Evolutionary conservation across 2,113 vertebrate genomes (phyloP).

Genomic region (Microtus oregoni): DNA sequence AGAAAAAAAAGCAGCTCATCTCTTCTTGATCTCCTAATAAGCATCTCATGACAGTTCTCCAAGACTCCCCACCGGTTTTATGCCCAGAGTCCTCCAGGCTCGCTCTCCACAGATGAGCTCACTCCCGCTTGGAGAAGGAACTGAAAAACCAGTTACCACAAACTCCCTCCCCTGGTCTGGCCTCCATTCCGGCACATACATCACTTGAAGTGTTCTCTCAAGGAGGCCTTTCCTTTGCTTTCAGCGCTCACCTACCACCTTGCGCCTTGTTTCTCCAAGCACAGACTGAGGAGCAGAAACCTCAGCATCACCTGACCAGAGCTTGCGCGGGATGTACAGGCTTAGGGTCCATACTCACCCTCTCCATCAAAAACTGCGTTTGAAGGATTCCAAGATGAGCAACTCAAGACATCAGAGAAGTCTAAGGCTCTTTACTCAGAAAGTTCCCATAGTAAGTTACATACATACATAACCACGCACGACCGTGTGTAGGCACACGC

Average conservation of each 20-base stretch:
- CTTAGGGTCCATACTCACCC: background rate
- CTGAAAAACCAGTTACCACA: background rate
- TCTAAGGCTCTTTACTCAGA: background rate
- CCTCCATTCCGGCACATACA: background rate
- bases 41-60: conserved; percentile 28
- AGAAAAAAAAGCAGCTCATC: conserved; percentile 41
- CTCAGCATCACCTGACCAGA: background rate
- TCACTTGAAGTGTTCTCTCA: background rate
- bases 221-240: background rate
- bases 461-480: background rate
- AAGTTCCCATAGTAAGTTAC: background rate
- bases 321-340: background rate
- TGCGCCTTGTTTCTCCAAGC: background rate
- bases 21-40: conserved; percentile 71
- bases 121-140: background rate
- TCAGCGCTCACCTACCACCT: background rate
- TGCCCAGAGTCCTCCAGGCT: background rate
- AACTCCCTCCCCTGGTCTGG: background rate
- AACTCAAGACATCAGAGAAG: background rate
- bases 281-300: background rate
- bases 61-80: background rate
- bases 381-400: background rate
- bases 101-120: conserved; percentile 60
- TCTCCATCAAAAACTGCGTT: background rate
- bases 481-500: no score